Evolutionary conservation across 2,797 vertebrate genomes (phyloP), one percentile per base, ranked within the genome.

Genomic region (Alectoris magna): DNA sequence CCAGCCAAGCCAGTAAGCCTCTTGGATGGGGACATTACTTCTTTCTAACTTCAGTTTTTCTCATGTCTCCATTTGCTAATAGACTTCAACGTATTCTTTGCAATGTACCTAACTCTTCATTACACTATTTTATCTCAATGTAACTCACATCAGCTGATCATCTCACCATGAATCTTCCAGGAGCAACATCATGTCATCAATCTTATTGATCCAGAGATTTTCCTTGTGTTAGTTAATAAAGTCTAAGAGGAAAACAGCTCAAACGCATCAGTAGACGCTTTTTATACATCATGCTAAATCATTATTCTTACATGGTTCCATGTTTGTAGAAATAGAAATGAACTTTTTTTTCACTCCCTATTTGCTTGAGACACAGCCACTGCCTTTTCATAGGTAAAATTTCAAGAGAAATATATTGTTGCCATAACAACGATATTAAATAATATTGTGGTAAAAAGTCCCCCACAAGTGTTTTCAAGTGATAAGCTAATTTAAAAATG

Each of bases 401-500:
- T 95, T 77, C 64, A 95, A 92, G 75, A 94, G 66, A 91, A 69
- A 83, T 70, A 89, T 82, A 74, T 43, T 29, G 92, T 97, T 95
- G 51, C 94, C 62, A 80, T 96, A 94, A 91, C 56, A 95, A 96
- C 95, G 31, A 55, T n/a, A 93, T 95, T 90, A 96, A 97, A 96
- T 95, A 90, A 89, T 84, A 94, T 14, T 90, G 82, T 67, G 87
- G 81, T 83, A 66, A 87, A 96, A 79, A 48, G 58, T 86, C 82
- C 26, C 78, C 80, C 89, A 92, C 81, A 78, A 94, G 95, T 95
- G 78, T 96, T 97, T 97, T 94, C 81, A 95, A 97, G 77, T 2
- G 87, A 97, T 96, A 97, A 97, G 78, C 91, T 96, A 80, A 94
- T 96, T 96, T 96, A 86, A 95, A 92, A 92, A 90, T 77, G 53